Conservation (phyloP, 2,888 invertebrate species). For the Yponomeuta malinellus region DNA sequence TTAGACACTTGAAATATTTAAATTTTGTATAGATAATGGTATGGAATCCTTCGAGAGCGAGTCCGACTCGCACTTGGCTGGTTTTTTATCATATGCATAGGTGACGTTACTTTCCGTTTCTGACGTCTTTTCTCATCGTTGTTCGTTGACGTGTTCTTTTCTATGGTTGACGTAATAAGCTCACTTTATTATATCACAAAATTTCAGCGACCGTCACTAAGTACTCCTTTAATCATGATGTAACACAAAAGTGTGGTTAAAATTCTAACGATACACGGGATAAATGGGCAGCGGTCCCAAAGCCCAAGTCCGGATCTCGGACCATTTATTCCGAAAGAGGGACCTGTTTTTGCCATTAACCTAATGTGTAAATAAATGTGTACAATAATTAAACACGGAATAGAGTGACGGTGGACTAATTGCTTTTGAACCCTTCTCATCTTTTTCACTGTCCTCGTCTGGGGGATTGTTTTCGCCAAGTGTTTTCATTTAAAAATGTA, state of each 20-base stretch:
- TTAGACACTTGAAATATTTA: too few relatives aligned
- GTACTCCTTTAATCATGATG: conserved; percentile 1
- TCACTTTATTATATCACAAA: too few relatives aligned
- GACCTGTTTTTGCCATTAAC: conserved; percentile 64
- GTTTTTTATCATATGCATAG: too few relatives aligned
- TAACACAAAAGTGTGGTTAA: conserved; percentile 31
- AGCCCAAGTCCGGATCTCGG: conserved; percentile 19
- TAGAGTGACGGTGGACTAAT: conserved; percentile 49
- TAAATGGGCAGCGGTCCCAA: conserved; percentile 36
- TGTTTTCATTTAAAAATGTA: background rate
- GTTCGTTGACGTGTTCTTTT: too few relatives aligned
- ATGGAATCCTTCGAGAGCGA: too few relatives aligned
- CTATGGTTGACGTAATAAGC: too few relatives aligned
- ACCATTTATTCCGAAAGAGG: conserved; percentile 63
- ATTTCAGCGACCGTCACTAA: background rate
- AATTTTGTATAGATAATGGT: too few relatives aligned
- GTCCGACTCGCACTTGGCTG: too few relatives aligned
- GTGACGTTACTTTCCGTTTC: too few relatives aligned
- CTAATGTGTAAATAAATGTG: conserved; percentile 70
- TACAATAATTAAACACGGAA: conserved; percentile 66
- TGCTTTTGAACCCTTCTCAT: conserved; percentile 43
- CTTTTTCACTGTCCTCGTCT: conserved; percentile 22
- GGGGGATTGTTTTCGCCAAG: background rate
- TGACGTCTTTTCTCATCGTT: too few relatives aligned
- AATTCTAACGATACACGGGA: conserved; percentile 49